phyloP scores from a whole-genome alignment of 1,140 invertebrate species.

The Capitella teleta region DNA sequence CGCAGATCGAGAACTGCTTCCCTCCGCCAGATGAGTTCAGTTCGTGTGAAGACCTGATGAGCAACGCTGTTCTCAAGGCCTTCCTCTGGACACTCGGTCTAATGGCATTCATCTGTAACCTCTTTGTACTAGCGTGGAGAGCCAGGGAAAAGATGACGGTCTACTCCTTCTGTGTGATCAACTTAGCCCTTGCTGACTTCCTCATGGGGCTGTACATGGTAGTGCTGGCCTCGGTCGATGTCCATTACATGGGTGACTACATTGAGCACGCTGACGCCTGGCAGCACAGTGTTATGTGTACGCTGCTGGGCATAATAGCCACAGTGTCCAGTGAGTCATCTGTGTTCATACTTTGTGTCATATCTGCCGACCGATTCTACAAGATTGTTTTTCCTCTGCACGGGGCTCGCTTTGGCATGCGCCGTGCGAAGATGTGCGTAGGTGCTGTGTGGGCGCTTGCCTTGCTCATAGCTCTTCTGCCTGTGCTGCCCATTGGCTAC shows the following conservation, averaged over 20 bases:
- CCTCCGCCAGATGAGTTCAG: conserved; percentile 46
- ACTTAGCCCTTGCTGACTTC: conserved; percentile 25
- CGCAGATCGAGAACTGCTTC: neutral
- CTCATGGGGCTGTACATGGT: conserved; percentile 28
- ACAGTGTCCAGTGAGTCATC: conserved; percentile 22
- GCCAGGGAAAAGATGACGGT: conserved; percentile 28
- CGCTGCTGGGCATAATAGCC: conserved; percentile 21
- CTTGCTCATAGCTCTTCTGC: conserved; percentile 14
- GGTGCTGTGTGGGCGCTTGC: conserved; percentile 13
- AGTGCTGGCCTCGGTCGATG: conserved; percentile 23
- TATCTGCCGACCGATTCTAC: conserved; percentile 23
- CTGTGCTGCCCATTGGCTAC: conserved; percentile 11
- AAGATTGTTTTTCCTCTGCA: conserved; percentile 21
- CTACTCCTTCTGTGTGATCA: conserved; percentile 16
- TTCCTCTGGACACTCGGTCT: conserved; percentile 57
- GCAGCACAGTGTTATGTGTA: conserved; percentile 19
- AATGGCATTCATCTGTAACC: conserved; percentile 52
- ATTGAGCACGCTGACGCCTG: conserved; percentile 19
- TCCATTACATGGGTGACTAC: conserved; percentile 19
- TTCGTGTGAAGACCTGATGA: conserved; percentile 51
- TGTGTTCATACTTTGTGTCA: conserved; percentile 20
- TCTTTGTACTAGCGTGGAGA: conserved; percentile 53
- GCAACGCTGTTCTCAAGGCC: conserved; percentile 45
- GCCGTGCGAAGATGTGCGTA: conserved; percentile 1
- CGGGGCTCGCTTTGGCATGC: conserved; percentile 4